Evolutionary conservation across 2,888 invertebrate genomes (phyloP).

Genomic region (Neria commutata): DNA sequence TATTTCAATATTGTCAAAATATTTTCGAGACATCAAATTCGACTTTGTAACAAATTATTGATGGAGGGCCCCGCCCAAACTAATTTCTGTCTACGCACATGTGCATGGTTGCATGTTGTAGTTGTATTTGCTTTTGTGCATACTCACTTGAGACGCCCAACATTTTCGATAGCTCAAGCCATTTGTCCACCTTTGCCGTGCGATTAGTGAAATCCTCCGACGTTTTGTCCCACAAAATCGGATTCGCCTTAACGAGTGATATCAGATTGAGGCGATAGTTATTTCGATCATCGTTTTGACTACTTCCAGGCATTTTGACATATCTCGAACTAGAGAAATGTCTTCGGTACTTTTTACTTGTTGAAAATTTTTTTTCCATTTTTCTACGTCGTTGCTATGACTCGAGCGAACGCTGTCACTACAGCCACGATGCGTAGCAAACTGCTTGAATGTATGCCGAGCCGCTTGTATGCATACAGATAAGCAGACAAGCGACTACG

Average conservation of each 20-base stretch:
- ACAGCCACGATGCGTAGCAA: neutral
- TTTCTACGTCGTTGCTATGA: too few relatives aligned
- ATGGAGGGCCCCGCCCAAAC: neutral
- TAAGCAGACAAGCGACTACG: too few relatives aligned
- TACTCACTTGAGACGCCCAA: slow-evolving; percentile 29
- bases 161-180: slow-evolving; percentile 29
- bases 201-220: slow-evolving; percentile 32
- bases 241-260: slow-evolving; percentile 27
- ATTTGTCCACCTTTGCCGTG: slow-evolving; percentile 28
- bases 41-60: too few relatives aligned
- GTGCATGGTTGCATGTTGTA: too few relatives aligned
- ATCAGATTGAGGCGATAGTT: slow-evolving; percentile 30
- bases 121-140: too few relatives aligned
- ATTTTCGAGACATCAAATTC: too few relatives aligned
- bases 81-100: neutral
- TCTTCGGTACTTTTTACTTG: too few relatives aligned
- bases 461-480: neutral
- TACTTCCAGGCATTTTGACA: too few relatives aligned
- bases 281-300: slow-evolving; percentile 30
- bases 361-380: too few relatives aligned
- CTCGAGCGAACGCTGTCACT: too few relatives aligned
- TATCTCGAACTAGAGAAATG: too few relatives aligned
- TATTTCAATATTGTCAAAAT: too few relatives aligned
- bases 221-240: slow-evolving; percentile 34
- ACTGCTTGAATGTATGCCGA: neutral